phyloP scores from a whole-genome alignment of 2,888 invertebrate genomes.

The Scaeva pyrastri region DNA sequence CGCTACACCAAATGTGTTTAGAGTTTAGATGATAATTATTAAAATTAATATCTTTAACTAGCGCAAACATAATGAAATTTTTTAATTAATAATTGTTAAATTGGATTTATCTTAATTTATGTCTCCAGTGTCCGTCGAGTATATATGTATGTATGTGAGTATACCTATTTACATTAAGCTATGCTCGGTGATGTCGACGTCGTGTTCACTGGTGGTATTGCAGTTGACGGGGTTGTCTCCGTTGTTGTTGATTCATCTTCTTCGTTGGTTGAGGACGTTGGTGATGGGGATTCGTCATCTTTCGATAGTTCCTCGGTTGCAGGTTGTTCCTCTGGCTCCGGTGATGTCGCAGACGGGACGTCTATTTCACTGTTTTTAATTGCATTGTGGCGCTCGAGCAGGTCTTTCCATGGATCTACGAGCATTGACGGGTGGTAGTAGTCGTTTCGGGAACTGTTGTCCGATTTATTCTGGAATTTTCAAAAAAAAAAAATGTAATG shows the following conservation, averaged over 20 bases:
- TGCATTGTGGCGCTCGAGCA: slow-evolving; percentile 80
- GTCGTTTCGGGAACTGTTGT: slow-evolving; percentile 37
- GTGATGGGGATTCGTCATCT: not conserved
- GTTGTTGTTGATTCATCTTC: slow-evolving; percentile 3
- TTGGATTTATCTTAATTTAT: not conserved
- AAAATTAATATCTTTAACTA: not conserved
- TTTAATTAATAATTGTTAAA: not conserved
- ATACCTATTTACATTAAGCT: slow-evolving; percentile 5
- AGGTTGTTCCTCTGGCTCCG: not conserved
- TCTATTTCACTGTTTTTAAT: slow-evolving; percentile 77
- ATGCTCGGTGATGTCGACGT: slow-evolving; percentile 18
- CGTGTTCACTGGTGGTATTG: not conserved
- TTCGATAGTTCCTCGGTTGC: not conserved
- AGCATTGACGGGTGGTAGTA: slow-evolving; percentile 82
- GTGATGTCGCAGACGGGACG: slow-evolving; percentile 23
- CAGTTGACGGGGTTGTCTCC: not conserved
- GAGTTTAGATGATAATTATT: too few species aligned
- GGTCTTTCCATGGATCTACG: slow-evolving; percentile 82
- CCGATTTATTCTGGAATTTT: slow-evolving; percentile 53
- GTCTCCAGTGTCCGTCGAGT: not conserved
- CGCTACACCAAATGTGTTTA: slow-evolving; percentile 7
- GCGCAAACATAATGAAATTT: not conserved
- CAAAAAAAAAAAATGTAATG: not conserved
- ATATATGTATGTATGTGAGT: too few species aligned
- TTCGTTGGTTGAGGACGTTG: not conserved